These are phyloP conservation scores for Papilio demoleus DNA, from an alignment of 2,888 invertebrate species.

Conservation along the genomic window DNA sequence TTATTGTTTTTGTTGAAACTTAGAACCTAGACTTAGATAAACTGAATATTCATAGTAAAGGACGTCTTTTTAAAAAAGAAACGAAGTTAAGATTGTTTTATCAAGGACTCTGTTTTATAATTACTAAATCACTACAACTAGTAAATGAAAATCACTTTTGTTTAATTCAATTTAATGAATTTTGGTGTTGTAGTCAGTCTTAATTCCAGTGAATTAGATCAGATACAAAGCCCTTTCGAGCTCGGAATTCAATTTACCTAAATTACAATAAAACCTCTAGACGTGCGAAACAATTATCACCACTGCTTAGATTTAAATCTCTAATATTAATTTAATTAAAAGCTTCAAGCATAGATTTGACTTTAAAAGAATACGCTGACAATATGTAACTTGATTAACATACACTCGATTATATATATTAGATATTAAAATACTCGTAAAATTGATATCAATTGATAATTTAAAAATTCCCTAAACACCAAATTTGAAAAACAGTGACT, in stretches of 20 bases:
- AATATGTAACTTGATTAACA: background rate
- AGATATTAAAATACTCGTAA: no score
- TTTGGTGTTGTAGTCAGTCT: conserved; percentile 20
- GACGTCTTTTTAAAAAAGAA: no score
- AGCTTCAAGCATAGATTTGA: background rate
- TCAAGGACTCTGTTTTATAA: background rate
- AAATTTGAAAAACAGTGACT: no score
- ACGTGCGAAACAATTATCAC: conserved; percentile 4
- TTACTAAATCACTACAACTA: background rate
- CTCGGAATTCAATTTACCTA: conserved; percentile 36
- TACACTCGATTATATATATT: no score
- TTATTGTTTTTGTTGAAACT: background rate
- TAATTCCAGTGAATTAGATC: conserved; percentile 25
- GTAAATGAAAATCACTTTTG: background rate
- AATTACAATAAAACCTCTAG: conserved; percentile 33
- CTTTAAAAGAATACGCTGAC: background rate
- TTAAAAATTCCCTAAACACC: no score
- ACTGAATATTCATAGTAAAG: no score
- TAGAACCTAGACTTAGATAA: no score
- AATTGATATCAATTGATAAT: no score
- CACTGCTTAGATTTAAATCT: conserved; percentile 27
- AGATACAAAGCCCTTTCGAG: conserved; percentile 19
- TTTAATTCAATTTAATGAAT: conserved; percentile 1
- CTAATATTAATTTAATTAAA: conserved; percentile 20
- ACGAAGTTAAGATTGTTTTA: no score